A percentile compares a stretch with the other conserved stretches of the same genome.
Conservation (phyloP, 2,113 vertebrate species). For the Manacus vitellinus region DNA sequence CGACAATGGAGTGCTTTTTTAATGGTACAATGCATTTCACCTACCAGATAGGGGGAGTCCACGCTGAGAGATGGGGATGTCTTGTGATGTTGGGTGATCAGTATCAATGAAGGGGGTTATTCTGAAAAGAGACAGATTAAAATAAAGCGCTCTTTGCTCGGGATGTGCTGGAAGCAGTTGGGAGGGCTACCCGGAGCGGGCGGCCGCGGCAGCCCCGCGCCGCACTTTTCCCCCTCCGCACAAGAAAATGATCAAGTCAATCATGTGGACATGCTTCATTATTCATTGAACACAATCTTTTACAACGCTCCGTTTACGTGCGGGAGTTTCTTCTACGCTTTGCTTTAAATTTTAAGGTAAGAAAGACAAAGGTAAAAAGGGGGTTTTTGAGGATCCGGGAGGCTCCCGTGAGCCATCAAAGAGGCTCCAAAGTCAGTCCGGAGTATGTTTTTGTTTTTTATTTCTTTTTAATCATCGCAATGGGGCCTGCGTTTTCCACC, state of each 20-base stretch:
- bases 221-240: conserved; percentile 89
- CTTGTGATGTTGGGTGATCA: conserved; percentile 87
- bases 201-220: conserved; percentile 86
- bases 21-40: conserved; percentile 95
- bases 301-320: conserved; percentile 88
- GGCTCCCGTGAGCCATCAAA: conserved; percentile 49
- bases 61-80: conserved; percentile 83
- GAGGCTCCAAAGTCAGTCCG: conserved; percentile 84
- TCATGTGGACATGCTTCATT: conserved; percentile 95
- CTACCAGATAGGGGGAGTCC: conserved; percentile 95
- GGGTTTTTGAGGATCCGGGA: conserved; percentile 56
- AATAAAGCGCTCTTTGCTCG: conserved; percentile 79
- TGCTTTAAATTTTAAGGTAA: conserved; percentile 88
- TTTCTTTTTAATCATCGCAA: conserved; percentile 78
- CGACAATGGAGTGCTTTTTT: conserved; percentile 92
- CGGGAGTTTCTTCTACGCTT: conserved; percentile 85
- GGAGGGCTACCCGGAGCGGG: conserved; percentile 83
- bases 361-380: conserved; percentile 80
- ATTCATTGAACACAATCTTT: conserved; percentile 93
- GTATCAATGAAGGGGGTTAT: conserved; percentile 88
- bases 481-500: conserved; percentile 81
- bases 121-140: conserved; percentile 79
- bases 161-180: conserved; percentile 84
- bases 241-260: conserved; percentile 93
- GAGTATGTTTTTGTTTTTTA: conserved; percentile 58